Conservation (phyloP, 2,888 invertebrate genomes). For the Trilocha varians region DNA sequence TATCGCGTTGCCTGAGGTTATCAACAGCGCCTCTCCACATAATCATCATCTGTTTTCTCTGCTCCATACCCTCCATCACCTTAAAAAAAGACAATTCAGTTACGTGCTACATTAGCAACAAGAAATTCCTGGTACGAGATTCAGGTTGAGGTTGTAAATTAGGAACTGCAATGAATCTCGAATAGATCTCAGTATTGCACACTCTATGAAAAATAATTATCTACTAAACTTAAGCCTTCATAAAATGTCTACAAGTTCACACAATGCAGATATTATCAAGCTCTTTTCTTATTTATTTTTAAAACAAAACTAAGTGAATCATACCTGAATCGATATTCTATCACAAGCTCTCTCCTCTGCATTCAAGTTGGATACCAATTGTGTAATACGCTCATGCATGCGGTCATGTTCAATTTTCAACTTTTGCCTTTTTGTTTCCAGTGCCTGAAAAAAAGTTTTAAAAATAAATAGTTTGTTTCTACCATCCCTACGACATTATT, state of each 20-base stretch:
- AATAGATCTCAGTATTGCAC: too few species aligned
- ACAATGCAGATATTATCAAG: too few species aligned
- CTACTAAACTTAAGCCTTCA: too few species aligned
- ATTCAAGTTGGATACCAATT: constrained; percentile 58
- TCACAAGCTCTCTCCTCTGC: constrained; percentile 65
- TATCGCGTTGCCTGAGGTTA: constrained; percentile 79
- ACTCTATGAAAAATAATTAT: too few species aligned
- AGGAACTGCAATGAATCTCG: too few species aligned
- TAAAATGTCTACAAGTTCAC: too few species aligned
- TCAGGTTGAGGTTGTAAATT: too few species aligned
- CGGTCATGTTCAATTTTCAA: constrained; percentile 63
- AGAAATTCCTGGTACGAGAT: too few species aligned
- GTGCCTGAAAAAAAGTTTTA: constrained; percentile 27
- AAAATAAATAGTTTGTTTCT: not conserved
- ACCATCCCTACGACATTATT: not conserved
- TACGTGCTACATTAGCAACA: not conserved
- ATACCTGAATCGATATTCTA: constrained; percentile 59
- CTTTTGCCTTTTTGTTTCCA: constrained; percentile 58
- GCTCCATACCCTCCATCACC: constrained; percentile 74
- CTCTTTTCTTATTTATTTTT: not conserved
- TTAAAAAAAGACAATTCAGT: constrained; percentile 13
- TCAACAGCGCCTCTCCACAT: constrained; percentile 83
- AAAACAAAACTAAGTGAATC: not conserved
- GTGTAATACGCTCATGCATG: constrained; percentile 49
- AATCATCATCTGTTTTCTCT: constrained; percentile 77